Percentiles rank a stretch among this genome's conserved stretches.
Evolutionary conservation across 2,113 vertebrate species (phyloP).

Genomic region (Dolichallabes microphthalmus): DNA sequence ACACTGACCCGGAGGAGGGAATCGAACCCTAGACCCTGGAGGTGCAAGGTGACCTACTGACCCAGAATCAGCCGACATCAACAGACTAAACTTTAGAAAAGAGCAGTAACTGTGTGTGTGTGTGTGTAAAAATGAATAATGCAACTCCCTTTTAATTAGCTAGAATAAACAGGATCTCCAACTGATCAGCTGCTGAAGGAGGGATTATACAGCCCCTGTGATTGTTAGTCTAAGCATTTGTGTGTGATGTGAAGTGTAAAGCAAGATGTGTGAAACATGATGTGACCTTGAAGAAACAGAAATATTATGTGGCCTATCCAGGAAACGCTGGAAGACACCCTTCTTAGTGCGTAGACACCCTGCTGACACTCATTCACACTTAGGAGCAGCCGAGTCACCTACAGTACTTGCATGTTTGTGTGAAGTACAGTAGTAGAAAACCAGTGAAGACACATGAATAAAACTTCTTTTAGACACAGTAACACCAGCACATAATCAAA

Average conservation of each 20-base stretch:
- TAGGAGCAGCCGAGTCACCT: no score
- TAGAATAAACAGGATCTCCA: neutral
- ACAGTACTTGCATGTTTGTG: no score
- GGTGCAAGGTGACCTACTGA: neutral
- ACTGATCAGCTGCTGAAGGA: neutral
- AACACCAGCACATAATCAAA: no score
- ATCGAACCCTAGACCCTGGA: no score
- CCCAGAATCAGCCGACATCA: neutral
- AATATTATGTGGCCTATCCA: neutral
- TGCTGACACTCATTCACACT: neutral
- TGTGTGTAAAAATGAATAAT: neutral
- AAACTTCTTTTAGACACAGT: no score
- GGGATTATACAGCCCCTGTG: neutral
- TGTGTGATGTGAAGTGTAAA: neutral
- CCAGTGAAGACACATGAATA: no score
- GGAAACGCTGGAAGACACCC: neutral
- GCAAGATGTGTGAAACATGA: neutral
- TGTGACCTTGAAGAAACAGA: neutral
- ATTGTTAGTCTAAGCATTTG: neutral
- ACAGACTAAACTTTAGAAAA: no score
- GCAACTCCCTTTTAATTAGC: constrained; percentile 1
- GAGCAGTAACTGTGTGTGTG: neutral
- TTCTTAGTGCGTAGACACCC: neutral
- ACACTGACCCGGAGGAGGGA: no score
- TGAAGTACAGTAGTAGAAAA: no score